Evolutionary conservation across 37 sponge, comb jelly and placozoan genomes (phyloP), one percentile per base, ranked within the genome.

Genomic region (Dysidea cf. avara): DNA sequence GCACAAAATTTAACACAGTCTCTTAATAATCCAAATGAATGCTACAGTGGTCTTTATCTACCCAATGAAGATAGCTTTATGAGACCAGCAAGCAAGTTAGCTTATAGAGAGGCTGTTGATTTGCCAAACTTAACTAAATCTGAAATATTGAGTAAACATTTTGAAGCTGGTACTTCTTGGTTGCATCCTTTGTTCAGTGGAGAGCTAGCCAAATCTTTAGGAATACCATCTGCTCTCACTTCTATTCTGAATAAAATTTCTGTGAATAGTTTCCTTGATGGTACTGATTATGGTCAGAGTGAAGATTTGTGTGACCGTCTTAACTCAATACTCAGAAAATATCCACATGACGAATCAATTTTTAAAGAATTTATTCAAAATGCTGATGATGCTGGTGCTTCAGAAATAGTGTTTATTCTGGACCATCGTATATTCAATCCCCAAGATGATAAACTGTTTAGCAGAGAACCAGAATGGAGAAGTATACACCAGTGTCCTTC

Each of bases 381-480:
- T 77, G 91, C 91, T 49, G 91, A 90, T 53, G 91, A 90, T 81
- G 85, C 91, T 2, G 43, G 72, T 24, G 91, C 91, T 30, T 71
- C 79, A 32, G 86, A 84, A 29, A 72, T 90, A 22, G 79, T 60
- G 2, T 85, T 90, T 61, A 54, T 90, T 33, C 65, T 90, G 12
- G 91, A 90, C 40, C 56, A 69, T 29, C 52, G 84, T 6, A 67
- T 0, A 1, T 2, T 52, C 16, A 67, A 46, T 69, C 66, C 64
- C 9, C 66, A 50, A 37, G 71, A 75, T 35, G 21, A 53, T 34
- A 33, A 7, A 14, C 46, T 89, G 16, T 75, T 79, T 53, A 38
- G 75, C 26, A 14, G 55, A 14, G 50, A 75, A 26, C 21, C 31
- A 20, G 74, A 79, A 4, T 89, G 84, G 84, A 80, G 62, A 28